Evolutionary conservation across 2,113 vertebrate species (phyloP), one percentile per base, ranked within the genome.

Genomic region (Spermophilus dauricus): DNA sequence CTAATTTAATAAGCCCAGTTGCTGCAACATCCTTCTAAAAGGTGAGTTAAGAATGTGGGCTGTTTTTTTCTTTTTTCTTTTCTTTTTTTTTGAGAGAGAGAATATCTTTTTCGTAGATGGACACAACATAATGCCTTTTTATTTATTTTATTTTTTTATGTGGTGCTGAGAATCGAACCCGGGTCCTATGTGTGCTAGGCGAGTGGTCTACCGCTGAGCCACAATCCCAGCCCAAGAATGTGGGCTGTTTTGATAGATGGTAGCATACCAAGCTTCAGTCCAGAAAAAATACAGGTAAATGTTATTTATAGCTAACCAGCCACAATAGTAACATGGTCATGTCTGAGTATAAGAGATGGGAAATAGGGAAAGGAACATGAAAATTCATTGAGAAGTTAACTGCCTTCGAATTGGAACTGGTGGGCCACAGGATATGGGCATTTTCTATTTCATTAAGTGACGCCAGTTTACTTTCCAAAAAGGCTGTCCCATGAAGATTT

Each of bases 361-460:
- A 89, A 81, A 88, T 51, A 77, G 11, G 13, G 37, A 83, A 83
- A 37, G 4, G 16, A 22, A 14, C 22, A 88, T 76, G 56, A 92
- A 75, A 88, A 88, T 70, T 58, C 34, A 76, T 8, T 20, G 48
- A 85, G 42, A 85, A 65, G 37, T 84, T 72, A 93, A 78, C 51
- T 58, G 17, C 14, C 83, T 92, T 13, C 24, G 56, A 20, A 72
- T 6, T 37, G 16, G 30, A 87, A 73, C n/a, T 70, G n/a, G 9
- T 92, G 10, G 8, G 2, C 20, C 34, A 78, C 16, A 39, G 17
- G 12, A 32, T 53, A 83, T 67, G 24, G 82, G 16, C 39, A 45
- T 96, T 93, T 92, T 77, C 78, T 89, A 34, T 70, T 61, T 89
- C 65, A 87, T 17, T 34, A 51, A 96, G 61, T 63, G 82, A 88